These are phyloP conservation scores for Tetramorium bicarinatum DNA, from an alignment of 2,888 invertebrate species.

Conservation along the genomic window DNA sequence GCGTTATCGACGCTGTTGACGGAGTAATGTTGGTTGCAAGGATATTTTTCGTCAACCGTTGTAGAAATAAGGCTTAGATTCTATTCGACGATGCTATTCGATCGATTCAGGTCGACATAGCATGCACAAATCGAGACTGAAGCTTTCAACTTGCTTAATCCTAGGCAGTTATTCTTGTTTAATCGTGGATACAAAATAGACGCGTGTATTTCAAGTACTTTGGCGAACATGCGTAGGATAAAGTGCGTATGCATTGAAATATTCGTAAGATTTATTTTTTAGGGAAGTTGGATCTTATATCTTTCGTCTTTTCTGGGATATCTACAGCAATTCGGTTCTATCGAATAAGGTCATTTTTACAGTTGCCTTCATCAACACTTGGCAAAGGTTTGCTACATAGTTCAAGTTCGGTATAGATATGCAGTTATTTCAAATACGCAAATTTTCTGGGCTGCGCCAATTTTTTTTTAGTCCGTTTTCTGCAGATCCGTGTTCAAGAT, in stretches of 20 bases:
- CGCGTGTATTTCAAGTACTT: conserved; percentile 1
- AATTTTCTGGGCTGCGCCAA: not conserved
- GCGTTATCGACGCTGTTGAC: conserved; percentile 11
- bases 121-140: conserved; percentile 42
- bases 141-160: conserved; percentile 33
- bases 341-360: not conserved
- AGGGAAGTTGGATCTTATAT: conserved; percentile 12
- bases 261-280: not conserved
- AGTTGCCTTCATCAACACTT: not conserved
- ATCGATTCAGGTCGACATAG: conserved; percentile 8
- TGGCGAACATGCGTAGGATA: conserved; percentile 9
- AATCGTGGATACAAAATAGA: conserved; percentile 27
- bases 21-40: conserved; percentile 53
- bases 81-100: conserved; percentile 25
- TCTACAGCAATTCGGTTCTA: not conserved
- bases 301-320: not conserved
- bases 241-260: not conserved
- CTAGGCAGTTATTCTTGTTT: conserved; percentile 26
- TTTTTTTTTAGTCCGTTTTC: not conserved
- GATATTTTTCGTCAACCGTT: conserved; percentile 45
- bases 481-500: conserved; percentile 22
- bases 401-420: not conserved
- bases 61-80: conserved; percentile 34
- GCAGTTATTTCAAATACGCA: not conserved
- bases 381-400: not conserved